Evolutionary conservation across 1,140 invertebrate species (phyloP).

Genomic region (Papilio glaucus): DNA sequence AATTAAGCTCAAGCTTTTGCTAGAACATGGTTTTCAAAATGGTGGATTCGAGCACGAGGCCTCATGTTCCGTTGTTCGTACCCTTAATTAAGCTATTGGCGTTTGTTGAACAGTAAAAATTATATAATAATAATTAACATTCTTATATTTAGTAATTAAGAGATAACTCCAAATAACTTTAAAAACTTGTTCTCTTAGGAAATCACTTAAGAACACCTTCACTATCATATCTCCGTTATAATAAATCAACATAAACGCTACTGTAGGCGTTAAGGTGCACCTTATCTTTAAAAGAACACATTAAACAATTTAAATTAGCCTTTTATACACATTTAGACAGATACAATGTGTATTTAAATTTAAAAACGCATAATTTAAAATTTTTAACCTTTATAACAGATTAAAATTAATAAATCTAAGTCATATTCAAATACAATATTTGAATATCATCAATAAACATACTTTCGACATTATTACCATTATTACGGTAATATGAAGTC

Average conservation of each 20-base stretch:
- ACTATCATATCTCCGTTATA: constrained; percentile 3
- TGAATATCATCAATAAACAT: too few species aligned
- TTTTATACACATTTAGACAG: constrained; percentile 5
- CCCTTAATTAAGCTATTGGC: too few species aligned
- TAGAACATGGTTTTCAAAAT: too few species aligned
- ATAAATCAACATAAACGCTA: constrained; percentile 15
- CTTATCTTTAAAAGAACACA: constrained; percentile 1
- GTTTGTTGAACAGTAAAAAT: background rate
- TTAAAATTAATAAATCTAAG: background rate
- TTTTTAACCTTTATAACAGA: background rate
- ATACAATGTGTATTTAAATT: background rate
- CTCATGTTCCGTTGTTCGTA: too few species aligned
- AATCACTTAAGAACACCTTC: constrained; percentile 19
- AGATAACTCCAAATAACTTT: constrained; percentile 10
- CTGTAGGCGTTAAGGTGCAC: background rate
- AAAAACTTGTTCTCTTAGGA: background rate
- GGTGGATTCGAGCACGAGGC: too few species aligned
- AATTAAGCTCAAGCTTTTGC: too few species aligned
- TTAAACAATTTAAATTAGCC: constrained; percentile 17
- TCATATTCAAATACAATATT: background rate
- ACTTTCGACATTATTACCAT: too few species aligned
- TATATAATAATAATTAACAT: background rate
- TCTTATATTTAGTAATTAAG: background rate
- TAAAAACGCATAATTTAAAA: background rate
- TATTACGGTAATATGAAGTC: too few species aligned